These are phyloP conservation scores for Bicyclus anynana DNA, from an alignment of 1,140 invertebrate genomes.

Conservation along the genomic window DNA sequence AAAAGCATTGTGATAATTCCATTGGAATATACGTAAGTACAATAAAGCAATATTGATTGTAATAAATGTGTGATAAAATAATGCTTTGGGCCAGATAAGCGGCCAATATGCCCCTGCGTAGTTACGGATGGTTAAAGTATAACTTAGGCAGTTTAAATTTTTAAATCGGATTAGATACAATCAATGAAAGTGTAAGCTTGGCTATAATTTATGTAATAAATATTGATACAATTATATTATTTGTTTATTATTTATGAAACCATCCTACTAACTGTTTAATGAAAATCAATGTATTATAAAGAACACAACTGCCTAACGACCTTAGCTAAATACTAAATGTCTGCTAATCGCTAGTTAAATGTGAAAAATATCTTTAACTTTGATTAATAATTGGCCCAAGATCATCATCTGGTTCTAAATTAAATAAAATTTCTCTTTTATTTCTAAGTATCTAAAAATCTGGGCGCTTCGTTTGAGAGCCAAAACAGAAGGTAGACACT, in stretches of 20 bases:
- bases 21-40: conserved; percentile 4
- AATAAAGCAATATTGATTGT: background rate
- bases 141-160: conserved; percentile 67
- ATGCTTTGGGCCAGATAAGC: conserved; percentile 2
- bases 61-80: background rate
- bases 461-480: no score
- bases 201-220: conserved; percentile 77
- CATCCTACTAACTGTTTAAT: background rate
- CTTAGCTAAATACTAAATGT: no score
- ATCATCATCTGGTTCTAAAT: no score
- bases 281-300: no score
- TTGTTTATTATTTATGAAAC: conserved; percentile 32
- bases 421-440: no score
- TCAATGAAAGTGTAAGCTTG: conserved; percentile 71
- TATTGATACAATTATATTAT: conserved; percentile 61
- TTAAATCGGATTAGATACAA: conserved; percentile 64
- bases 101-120: conserved; percentile 31
- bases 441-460: no score
- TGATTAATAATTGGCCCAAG: no score
- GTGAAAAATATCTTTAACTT: no score
- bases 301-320: no score
- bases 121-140: conserved; percentile 55
- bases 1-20: conserved; percentile 6
- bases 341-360: no score
- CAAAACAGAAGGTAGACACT: no score